These are phyloP conservation scores for Donacobius atricapilla DNA, from an alignment of 2,113 vertebrate genomes.

Conservation along the genomic window DNA sequence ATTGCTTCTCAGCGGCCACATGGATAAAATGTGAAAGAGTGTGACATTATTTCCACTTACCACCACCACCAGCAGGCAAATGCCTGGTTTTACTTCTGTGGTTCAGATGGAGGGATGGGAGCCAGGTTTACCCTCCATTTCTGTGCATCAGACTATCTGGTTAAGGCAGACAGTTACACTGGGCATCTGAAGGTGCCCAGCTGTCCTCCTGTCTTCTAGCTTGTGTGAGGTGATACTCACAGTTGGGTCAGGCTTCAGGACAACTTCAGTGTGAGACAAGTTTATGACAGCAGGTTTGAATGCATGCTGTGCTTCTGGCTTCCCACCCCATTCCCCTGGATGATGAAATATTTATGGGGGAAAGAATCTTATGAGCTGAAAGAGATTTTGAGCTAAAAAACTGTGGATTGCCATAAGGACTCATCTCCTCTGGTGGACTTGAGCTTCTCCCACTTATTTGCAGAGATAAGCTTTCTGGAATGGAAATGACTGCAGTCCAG, in stretches of 20 bases:
- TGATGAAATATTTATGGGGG: conserved; percentile 11
- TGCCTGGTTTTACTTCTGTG: background rate
- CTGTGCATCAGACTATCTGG: background rate
- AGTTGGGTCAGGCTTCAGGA: background rate
- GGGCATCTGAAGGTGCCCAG: background rate
- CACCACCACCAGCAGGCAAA: background rate
- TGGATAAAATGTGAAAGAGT: background rate
- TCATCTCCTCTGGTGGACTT: background rate
- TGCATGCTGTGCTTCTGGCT: background rate
- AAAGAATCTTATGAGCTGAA: background rate
- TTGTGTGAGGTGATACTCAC: background rate
- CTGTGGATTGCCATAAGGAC: background rate
- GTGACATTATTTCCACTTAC: background rate
- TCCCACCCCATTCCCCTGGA: background rate
- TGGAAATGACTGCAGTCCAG: background rate
- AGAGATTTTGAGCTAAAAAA: background rate
- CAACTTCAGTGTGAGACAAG: background rate
- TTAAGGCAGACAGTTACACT: background rate
- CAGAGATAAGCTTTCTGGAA: background rate
- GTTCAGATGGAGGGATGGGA: background rate
- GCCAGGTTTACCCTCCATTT: background rate
- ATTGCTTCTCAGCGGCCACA: background rate
- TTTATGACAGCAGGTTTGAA: background rate
- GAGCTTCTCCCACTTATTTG: background rate
- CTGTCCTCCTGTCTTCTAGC: background rate